phyloP scores from a whole-genome alignment of 2,888 invertebrate species.

The Embidobia sp. region DNA sequence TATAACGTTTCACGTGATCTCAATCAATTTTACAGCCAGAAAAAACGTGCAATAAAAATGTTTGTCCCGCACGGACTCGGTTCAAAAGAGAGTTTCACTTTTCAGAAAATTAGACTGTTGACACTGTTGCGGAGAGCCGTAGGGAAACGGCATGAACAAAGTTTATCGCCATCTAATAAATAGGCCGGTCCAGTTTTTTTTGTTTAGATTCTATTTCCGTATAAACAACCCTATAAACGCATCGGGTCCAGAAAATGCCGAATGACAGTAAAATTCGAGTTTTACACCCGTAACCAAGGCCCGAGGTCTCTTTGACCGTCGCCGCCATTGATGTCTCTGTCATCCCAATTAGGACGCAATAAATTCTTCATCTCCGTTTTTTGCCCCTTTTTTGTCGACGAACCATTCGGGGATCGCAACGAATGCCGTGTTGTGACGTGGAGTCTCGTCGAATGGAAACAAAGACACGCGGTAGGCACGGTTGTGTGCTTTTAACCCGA shows the following conservation, averaged over 20 bases:
- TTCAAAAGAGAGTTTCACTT: too few relatives aligned
- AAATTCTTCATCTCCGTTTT: slow-evolving; percentile 70
- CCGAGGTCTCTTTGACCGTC: slow-evolving; percentile 74
- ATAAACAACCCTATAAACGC: slow-evolving; percentile 77
- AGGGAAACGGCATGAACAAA: too few relatives aligned
- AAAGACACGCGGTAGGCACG: slow-evolving; percentile 36
- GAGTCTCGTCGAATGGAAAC: slow-evolving; percentile 27
- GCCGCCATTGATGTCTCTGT: slow-evolving; percentile 81
- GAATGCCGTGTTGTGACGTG: slow-evolving; percentile 43
- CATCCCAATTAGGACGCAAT: slow-evolving; percentile 80
- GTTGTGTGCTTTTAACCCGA: slow-evolving; percentile 32
- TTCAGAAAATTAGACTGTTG: too few relatives aligned
- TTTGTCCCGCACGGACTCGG: too few relatives aligned
- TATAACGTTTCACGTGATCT: too few relatives aligned
- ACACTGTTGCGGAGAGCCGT: too few relatives aligned
- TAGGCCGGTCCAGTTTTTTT: too few relatives aligned
- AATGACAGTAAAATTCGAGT: slow-evolving; percentile 80
- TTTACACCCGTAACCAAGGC: slow-evolving; percentile 79
- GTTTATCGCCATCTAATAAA: too few relatives aligned
- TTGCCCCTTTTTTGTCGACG: slow-evolving; percentile 36
- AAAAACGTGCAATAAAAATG: too few relatives aligned
- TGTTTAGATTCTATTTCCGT: not conserved
- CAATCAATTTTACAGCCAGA: too few relatives aligned
- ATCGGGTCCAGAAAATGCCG: slow-evolving; percentile 66
- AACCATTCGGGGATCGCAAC: slow-evolving; percentile 25